Base-by-base conservation (phyloP, 1,140 invertebrate species). In the Cherax quadricarinatus region DNA sequence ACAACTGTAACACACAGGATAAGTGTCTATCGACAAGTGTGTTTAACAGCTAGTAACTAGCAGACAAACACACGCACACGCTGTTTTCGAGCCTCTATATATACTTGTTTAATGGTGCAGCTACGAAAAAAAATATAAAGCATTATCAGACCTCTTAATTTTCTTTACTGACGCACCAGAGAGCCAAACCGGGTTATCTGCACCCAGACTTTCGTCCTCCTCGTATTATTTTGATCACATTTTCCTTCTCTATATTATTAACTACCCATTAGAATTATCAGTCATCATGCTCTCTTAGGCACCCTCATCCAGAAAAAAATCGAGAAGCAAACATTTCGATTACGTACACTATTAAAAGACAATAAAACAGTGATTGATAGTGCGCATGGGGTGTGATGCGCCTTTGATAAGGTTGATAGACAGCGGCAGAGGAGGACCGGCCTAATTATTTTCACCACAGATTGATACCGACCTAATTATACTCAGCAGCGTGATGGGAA, bases 301-400 rank as follows among this genome's bases (percentile, higher is more conserved):
- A 41, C 30, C 30, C 30, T 41, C 30, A 41, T 41, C 30, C 30
- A 41, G 21, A 30, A 88, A 75, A 88, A 88, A 88, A 88, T 80
- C 48, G n/a, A 49, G 51, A 41, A 62, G 73, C 75, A 88, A 79
- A 88, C 75, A 80, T 73, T 24, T 51, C 86, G 75, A 80, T 88
- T 88, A 88, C 57, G 78, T 48, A 7, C 75, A 73, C 86, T 88
- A 88, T 88, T 88, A 88, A 88, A 80, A 78, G 86, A 30, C 78
- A 80, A 79, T 78, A 88, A 88, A 80, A 88, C 53, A 78, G 51
- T 51, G 24, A 83, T 83, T 79, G 75, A 88, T 88, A 60, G 75
- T 21, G 51, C 51, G 75, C n/a, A 18, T 75, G n/a, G 24, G 70
- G 14, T 30, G 48, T 60, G 75, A 88, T 80, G 51, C n/a, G 7